Evolutionary conservation across 2,797 vertebrate genomes (phyloP).

Genomic region (Notoglanidium macrostoma): DNA sequence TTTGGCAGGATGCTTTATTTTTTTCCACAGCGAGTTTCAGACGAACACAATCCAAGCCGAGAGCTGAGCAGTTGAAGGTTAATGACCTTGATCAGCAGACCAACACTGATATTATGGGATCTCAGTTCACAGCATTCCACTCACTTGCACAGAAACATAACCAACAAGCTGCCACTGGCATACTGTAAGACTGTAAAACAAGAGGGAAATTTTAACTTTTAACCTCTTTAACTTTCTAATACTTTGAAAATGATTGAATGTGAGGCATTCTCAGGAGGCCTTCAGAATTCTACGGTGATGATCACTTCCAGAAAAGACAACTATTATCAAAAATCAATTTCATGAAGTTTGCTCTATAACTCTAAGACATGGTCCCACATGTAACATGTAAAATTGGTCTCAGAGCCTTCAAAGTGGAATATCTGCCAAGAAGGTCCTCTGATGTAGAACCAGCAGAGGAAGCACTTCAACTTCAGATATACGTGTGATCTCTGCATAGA

Average conservation of each 20-base stretch:
- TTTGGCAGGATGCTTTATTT: background rate
- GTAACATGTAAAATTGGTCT: background rate
- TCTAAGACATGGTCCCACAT: background rate
- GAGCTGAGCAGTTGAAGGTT: constrained; percentile 25
- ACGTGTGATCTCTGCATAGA: background rate
- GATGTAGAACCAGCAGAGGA: background rate
- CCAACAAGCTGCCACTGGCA: background rate
- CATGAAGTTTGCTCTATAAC: background rate
- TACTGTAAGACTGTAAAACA: background rate
- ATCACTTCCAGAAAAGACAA: background rate
- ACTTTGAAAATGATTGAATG: background rate
- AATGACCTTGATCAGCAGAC: constrained; percentile 24
- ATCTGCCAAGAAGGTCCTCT: background rate
- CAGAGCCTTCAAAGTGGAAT: background rate
- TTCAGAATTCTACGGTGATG: background rate
- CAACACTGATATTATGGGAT: constrained; percentile 26
- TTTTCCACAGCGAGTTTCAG: background rate
- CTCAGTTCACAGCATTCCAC: constrained; percentile 27
- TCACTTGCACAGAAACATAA: constrained; percentile 14
- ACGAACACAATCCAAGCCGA: constrained; percentile 19
- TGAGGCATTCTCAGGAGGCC: background rate
- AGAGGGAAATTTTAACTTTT: too few relatives aligned
- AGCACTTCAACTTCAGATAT: background rate
- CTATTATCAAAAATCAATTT: background rate
- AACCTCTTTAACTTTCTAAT: background rate